Base-by-base conservation (phyloP, 2,888 invertebrate genomes). In the Gastrophysa polygoni region DNA sequence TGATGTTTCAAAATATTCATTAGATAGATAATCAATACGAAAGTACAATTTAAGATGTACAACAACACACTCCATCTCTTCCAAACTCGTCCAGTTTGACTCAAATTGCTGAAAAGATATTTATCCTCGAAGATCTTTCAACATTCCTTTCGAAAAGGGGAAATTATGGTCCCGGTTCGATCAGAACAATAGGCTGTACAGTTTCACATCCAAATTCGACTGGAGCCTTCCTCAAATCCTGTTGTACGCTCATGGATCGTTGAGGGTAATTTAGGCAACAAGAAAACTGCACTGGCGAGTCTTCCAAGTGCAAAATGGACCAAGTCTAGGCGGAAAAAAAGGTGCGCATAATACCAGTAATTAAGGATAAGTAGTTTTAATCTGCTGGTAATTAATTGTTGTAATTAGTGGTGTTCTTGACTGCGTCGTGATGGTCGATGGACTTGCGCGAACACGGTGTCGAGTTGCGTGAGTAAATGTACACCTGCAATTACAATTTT, bases 361-460 rank as follows among this genome's bases (percentile, higher is more conserved):
- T 69, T 69, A 63, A 55, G 46, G 54, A 50, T 59, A 68, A 66
- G 63, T 67, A 67, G 67, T 62, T 59, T 59, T 63, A 67, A 67
- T 67, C 68, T 68, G 62, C 54, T 28, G 21, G 50, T 66, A 67
- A 67, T 69, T 69, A 67, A 67, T 67, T 66, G 63, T 63, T 57
- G 57, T 66, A 67, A 66, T 67, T 66, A 69, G 67, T 67, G 56
- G 58, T 67, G 64, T 59, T 57, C 55, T 58, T 51, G 54, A 11
- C 4, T 14, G 38, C 14, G n/a, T 2, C 14, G 38, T 14, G 14
- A 57, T 58, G 66, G 63, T 62, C 64, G 64, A 57, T 63, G 68
- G 63, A 67, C 69, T n/a, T n/a, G n/a, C n/a, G n/a, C n/a, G 4
- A 24, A 7, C 24, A 24, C 24, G 7, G 24, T 24, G 24, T 24